Percentiles rank a stretch among this genome's conserved stretches.
Conservation (phyloP, 2,113 vertebrate species). For the Chlamydotis undulata region DNA sequence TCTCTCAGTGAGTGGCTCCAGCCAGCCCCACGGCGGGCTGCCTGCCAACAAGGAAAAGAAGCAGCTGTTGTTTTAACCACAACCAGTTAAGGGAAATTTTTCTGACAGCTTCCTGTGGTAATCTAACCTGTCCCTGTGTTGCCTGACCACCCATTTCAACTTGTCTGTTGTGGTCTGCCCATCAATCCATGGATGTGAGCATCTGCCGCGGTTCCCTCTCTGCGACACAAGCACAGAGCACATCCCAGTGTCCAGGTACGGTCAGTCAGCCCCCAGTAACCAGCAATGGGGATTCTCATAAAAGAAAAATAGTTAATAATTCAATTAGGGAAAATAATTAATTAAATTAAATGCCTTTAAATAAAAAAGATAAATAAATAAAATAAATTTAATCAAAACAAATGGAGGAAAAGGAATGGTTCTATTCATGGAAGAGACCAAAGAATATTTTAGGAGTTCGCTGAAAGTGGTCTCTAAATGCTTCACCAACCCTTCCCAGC, state of each 20-base stretch:
- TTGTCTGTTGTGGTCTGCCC: background rate
- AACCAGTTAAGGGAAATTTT: background rate
- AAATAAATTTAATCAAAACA: background rate
- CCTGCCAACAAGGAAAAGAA: background rate
- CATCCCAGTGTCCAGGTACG: background rate
- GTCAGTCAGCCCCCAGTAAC: background rate
- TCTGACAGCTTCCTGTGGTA: background rate
- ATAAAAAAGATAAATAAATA: background rate
- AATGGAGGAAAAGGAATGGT: background rate
- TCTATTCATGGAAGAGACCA: background rate
- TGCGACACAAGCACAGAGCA: background rate
- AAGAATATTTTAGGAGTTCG: background rate
- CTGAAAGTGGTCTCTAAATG: background rate
- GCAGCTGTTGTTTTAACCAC: background rate
- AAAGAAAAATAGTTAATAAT: background rate
- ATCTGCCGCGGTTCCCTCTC: background rate
- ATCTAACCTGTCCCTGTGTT: background rate
- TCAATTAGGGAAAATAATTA: too few relatives aligned
- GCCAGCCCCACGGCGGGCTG: background rate
- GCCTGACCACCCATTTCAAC: background rate
- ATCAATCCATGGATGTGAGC: background rate
- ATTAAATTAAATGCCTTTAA: too few relatives aligned
- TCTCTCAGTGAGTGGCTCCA: background rate
- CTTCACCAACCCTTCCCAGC: background rate
- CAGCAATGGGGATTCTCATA: background rate